Conservation (phyloP, 2,113 vertebrate species). For the Siniperca knerii region DNA sequence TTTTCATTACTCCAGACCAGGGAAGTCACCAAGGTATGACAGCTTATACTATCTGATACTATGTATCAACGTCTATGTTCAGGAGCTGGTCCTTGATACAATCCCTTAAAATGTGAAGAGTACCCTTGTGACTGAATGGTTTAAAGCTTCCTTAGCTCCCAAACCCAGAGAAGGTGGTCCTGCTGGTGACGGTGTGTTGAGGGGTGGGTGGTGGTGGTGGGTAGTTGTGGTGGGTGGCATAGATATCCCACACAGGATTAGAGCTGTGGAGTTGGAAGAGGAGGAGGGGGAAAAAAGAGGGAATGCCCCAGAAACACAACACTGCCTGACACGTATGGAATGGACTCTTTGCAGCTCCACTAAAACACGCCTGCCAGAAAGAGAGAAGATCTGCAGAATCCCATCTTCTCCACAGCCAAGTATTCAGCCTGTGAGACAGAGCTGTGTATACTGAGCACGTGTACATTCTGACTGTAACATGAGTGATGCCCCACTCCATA, state of each 20-base stretch:
- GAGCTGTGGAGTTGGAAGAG: slow-evolving; percentile 45
- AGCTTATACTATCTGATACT: background rate
- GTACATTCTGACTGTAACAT: slow-evolving; percentile 20
- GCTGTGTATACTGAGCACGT: slow-evolving; percentile 24
- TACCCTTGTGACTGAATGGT: background rate
- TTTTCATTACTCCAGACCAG: background rate
- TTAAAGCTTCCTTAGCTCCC: background rate
- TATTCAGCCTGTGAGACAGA: slow-evolving; percentile 58
- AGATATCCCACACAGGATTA: slow-evolving; percentile 71
- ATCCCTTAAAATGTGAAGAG: background rate
- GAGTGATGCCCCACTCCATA: slow-evolving; percentile 14
- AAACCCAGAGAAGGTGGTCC: slow-evolving; percentile 4
- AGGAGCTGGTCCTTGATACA: background rate
- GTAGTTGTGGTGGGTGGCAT: slow-evolving; percentile 29
- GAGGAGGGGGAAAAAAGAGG: slow-evolving; percentile 47
- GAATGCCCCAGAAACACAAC: slow-evolving; percentile 79
- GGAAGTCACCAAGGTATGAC: background rate
- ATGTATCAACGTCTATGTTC: background rate
- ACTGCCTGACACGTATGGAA: slow-evolving; percentile 77
- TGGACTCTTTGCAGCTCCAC: slow-evolving; percentile 46
- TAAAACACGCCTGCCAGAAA: slow-evolving; percentile 51
- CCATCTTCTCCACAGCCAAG: slow-evolving; percentile 54
- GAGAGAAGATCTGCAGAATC: slow-evolving; percentile 60
- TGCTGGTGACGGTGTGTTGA: slow-evolving; percentile 21
- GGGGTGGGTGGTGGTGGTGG: background rate